Conservation (phyloP, 2,888 invertebrate genomes). For the Nomada hirtipes region DNA sequence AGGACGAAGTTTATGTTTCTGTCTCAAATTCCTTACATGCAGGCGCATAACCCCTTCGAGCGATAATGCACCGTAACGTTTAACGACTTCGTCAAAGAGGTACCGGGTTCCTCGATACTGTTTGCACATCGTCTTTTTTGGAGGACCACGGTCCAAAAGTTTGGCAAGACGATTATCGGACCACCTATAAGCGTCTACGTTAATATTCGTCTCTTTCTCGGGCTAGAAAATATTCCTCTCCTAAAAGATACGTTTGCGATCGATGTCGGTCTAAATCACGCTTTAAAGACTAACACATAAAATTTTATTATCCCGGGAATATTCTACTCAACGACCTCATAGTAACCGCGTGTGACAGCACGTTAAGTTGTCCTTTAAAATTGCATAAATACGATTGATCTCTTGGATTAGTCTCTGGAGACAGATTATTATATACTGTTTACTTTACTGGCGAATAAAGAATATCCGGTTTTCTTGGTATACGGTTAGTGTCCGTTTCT, state of each 20-base stretch:
- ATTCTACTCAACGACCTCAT: background rate
- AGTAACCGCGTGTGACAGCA: background rate
- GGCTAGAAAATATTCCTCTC: conserved; percentile 54
- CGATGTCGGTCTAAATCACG: conserved; percentile 31
- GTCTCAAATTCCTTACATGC: conserved; percentile 82
- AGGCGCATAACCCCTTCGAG: conserved; percentile 71
- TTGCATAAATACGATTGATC: background rate
- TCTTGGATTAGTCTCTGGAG: background rate
- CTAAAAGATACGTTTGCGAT: conserved; percentile 36
- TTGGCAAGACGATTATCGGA: conserved; percentile 73
- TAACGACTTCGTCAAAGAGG: conserved; percentile 74
- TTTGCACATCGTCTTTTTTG: conserved; percentile 67
- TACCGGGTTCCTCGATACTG: conserved; percentile 59
- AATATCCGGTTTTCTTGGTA: background rate
- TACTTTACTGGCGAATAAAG: no score
- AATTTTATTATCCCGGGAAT: conserved; percentile 32
- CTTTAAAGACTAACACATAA: conserved; percentile 27
- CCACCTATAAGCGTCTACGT: conserved; percentile 66
- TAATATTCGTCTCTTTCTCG: conserved; percentile 46
- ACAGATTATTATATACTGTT: no score
- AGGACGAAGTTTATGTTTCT: conserved; percentile 81
- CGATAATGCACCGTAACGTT: conserved; percentile 75
- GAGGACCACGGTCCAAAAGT: conserved; percentile 69
- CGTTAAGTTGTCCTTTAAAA: conserved; percentile 2
- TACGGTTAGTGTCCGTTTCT: background rate